These are phyloP conservation scores for Somateria mollissima DNA, from an alignment of 2,797 vertebrate species.

Conservation along the genomic window DNA sequence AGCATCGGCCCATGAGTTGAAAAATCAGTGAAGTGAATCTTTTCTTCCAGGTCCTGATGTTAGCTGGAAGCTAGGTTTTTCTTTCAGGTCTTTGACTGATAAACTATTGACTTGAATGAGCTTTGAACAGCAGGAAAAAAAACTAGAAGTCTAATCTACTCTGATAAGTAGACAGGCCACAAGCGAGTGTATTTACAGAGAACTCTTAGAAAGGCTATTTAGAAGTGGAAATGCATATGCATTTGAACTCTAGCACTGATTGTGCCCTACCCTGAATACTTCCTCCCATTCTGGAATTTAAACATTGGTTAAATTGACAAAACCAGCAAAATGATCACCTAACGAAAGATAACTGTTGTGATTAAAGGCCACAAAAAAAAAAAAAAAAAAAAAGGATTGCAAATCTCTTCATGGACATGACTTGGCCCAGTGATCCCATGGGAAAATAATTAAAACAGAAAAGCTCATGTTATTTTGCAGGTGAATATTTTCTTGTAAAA, in stretches of 20 bases:
- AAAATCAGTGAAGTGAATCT: background rate
- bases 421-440: background rate
- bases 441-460: background rate
- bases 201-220: background rate
- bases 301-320: background rate
- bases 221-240: background rate
- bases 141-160: background rate
- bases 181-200: background rate
- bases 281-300: background rate
- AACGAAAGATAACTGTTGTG: background rate
- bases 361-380: constrained; percentile 56
- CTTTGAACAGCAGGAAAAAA: background rate
- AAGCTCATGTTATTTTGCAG: background rate
- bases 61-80: background rate
- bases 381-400: background rate
- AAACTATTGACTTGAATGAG: background rate
- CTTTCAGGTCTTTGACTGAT: background rate
- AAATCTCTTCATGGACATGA: background rate
- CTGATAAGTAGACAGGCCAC: background rate
- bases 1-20: background rate
- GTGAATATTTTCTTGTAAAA: background rate
- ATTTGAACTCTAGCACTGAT: background rate
- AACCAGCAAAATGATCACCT: background rate
- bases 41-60: background rate
- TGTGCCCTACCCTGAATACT: background rate